Conservation (phyloP, 2,797 vertebrate genomes). For the Spinus pinus region DNA sequence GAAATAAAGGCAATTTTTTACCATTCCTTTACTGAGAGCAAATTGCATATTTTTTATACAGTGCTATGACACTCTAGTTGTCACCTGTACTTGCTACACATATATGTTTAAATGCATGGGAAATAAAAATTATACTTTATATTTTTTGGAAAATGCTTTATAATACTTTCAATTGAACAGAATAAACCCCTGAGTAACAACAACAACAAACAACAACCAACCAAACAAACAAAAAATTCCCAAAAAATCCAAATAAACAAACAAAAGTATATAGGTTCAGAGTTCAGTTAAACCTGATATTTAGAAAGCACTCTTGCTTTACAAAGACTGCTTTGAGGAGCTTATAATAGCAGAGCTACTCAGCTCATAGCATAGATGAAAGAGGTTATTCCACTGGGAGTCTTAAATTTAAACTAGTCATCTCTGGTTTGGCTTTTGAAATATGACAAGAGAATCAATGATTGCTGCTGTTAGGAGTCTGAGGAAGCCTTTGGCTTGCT, state of each 20-base stretch:
- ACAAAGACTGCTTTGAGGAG: constrained; percentile 22
- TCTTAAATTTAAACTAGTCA: constrained; percentile 49
- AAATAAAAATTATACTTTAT: not conserved
- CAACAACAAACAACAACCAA: not conserved
- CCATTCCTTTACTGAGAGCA: fast-evolving
- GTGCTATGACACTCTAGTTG: not conserved
- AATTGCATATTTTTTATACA: not conserved
- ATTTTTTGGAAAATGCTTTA: not conserved
- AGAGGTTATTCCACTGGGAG: constrained; percentile 30
- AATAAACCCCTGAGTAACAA: not conserved
- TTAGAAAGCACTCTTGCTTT: not conserved
- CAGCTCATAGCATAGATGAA: constrained; percentile 13
- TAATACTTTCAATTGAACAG: not conserved
- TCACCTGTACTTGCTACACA: not conserved
- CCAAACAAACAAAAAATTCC: not conserved
- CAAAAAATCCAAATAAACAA: not conserved
- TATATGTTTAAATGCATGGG: not conserved
- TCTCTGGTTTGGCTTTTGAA: constrained; percentile 41
- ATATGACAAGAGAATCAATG: constrained; percentile 30
- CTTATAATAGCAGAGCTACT: constrained; percentile 29
- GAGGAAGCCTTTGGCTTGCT: constrained; percentile 2
- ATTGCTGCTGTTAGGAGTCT: constrained; percentile 17
- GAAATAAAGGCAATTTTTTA: not conserved
- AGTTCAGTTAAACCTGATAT: not conserved
- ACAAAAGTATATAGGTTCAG: not conserved